Evolutionary conservation across 2,113 vertebrate species (phyloP).

Genomic region (Oncorhynchus keta): DNA sequence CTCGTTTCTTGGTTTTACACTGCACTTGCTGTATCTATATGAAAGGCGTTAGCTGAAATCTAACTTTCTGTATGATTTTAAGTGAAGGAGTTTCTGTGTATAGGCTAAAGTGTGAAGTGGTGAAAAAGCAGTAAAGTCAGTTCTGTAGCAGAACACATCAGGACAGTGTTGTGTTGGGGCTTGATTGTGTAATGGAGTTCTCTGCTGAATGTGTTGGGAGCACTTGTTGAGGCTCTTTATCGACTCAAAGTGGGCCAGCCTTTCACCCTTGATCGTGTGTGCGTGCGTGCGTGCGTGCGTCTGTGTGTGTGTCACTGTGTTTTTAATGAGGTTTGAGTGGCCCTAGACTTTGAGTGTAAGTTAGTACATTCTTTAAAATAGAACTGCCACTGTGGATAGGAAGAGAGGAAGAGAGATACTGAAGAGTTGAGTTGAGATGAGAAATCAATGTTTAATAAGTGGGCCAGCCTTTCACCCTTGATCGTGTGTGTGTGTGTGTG

Average conservation of each 20-base stretch:
- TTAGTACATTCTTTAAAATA: slow-evolving; percentile 8
- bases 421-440: slow-evolving; percentile 31
- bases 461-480: slow-evolving; percentile 52
- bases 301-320: too few relatives aligned
- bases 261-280: slow-evolving; percentile 34
- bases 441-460: slow-evolving; percentile 67
- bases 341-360: background rate
- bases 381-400: slow-evolving; percentile 15
- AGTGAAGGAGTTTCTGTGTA: too few relatives aligned
- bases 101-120: too few relatives aligned
- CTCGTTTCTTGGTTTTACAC: background rate
- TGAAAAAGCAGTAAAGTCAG: too few relatives aligned
- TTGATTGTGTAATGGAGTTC: slow-evolving; percentile 55
- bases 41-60: too few relatives aligned
- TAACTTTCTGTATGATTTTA: too few relatives aligned
- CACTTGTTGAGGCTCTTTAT: slow-evolving; percentile 49
- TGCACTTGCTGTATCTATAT: too few relatives aligned
- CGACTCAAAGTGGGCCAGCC: slow-evolving; percentile 61
- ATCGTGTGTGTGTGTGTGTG: background rate
- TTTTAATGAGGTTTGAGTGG: too few relatives aligned
- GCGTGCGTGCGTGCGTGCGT: background rate
- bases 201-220: slow-evolving; percentile 58
- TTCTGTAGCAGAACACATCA: too few relatives aligned
- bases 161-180: background rate
- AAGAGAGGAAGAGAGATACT: background rate